A percentile compares a stretch with the other conserved stretches of the same genome.
Conservation (phyloP, 2,888 invertebrate genomes). For the Lordiphosa andalusiaca region DNA sequence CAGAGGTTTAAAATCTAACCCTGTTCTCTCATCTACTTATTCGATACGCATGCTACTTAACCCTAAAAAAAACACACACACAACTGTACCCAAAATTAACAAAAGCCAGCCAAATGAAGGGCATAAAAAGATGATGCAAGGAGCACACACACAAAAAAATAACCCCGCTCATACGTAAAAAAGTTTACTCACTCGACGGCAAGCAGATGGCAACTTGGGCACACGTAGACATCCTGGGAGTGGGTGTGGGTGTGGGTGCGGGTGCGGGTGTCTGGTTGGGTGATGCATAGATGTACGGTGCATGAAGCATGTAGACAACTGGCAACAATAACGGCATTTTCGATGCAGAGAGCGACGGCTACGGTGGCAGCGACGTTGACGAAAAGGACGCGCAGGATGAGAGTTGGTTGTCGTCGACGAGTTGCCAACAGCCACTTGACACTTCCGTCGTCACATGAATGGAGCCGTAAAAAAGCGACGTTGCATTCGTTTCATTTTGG, state of each 20-base stretch:
- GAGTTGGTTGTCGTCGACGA: slow-evolving; percentile 69
- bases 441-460: slow-evolving; percentile 75
- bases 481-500: slow-evolving; percentile 47
- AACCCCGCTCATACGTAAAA: slow-evolving; percentile 19
- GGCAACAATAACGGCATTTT: slow-evolving; percentile 75
- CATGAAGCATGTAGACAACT: slow-evolving; percentile 59
- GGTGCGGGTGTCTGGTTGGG: not conserved
- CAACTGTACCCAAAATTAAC: slow-evolving; percentile 65
- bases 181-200: slow-evolving; percentile 69
- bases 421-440: slow-evolving; percentile 75
- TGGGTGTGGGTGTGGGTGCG: not conserved
- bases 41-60: slow-evolving; percentile 42
- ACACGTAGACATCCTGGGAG: slow-evolving; percentile 45
- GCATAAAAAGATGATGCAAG: slow-evolving; percentile 59
- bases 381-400: slow-evolving; percentile 63
- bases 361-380: slow-evolving; percentile 47
- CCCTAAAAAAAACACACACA: slow-evolving; percentile 43
- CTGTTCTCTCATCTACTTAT: slow-evolving; percentile 20
- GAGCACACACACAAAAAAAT: slow-evolving; percentile 23
- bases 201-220: slow-evolving; percentile 47
- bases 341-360: slow-evolving; percentile 45
- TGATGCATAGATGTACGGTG: slow-evolving; percentile 19
- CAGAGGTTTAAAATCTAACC: not conserved
- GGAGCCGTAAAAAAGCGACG: slow-evolving; percentile 76
- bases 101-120: slow-evolving; percentile 66